These are phyloP conservation scores for Camelus dromedarius DNA, from an alignment of 2,113 vertebrate genomes.

Conservation along the genomic window DNA sequence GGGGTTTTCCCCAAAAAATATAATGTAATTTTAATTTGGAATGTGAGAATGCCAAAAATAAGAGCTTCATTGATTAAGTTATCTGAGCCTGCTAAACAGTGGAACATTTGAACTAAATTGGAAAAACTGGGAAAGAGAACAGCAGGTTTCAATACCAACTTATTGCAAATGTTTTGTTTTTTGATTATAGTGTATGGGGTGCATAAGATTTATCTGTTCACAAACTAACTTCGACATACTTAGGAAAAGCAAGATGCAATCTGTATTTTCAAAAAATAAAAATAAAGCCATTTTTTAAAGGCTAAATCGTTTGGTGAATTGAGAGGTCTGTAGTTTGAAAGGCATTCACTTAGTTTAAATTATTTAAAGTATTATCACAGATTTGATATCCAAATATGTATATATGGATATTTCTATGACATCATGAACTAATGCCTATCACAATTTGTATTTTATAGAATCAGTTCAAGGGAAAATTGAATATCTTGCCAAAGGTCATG, in stretches of 20 bases:
- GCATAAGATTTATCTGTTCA: conserved; percentile 55
- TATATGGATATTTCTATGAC: background rate
- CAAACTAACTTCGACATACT: conserved; percentile 68
- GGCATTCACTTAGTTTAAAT: background rate
- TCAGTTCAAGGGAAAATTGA: background rate
- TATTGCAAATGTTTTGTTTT: conserved; percentile 72
- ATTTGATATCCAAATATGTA: background rate
- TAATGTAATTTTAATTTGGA: conserved; percentile 82
- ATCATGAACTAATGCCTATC: background rate
- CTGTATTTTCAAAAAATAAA: background rate
- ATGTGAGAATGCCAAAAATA: conserved; percentile 70
- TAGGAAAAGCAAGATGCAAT: conserved; percentile 44
- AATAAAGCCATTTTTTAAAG: background rate
- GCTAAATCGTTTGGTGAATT: background rate
- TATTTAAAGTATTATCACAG: background rate
- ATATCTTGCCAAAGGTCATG: conserved; percentile 6
- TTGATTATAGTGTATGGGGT: conserved; percentile 46
- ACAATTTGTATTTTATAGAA: conserved; percentile 1
- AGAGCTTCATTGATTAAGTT: conserved; percentile 77
- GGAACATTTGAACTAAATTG: conserved; percentile 78
- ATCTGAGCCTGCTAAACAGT: conserved; percentile 73
- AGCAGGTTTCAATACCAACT: conserved; percentile 72
- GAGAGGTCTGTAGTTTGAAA: background rate
- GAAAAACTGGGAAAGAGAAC: conserved; percentile 70
- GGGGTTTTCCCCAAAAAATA: conserved; percentile 81